Evolutionary conservation across 2,797 vertebrate genomes (phyloP).

Genomic region (Helostoma temminkii): DNA sequence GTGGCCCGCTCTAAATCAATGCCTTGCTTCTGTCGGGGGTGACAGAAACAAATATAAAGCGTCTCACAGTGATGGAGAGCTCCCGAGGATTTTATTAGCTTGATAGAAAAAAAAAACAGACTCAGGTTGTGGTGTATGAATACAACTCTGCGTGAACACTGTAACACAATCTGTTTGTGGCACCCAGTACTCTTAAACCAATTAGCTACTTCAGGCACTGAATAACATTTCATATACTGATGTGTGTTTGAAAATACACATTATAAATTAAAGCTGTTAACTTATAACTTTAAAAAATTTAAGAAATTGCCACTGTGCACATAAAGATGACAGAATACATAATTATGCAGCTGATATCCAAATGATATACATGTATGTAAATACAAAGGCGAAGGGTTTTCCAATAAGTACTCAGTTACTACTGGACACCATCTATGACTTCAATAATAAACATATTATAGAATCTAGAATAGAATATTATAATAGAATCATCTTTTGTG

Average conservation of each 20-base stretch:
- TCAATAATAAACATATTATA: too few relatives aligned
- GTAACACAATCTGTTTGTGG: constrained; percentile 35
- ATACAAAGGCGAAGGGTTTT: too few relatives aligned
- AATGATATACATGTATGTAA: too few relatives aligned
- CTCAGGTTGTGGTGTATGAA: constrained; percentile 46
- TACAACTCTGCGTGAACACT: constrained; percentile 47
- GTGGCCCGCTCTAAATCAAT: constrained; percentile 68
- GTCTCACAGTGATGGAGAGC: constrained; percentile 62
- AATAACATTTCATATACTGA: constrained; percentile 30
- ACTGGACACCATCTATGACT: too few relatives aligned
- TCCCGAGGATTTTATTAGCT: constrained; percentile 65
- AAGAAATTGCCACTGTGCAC: too few relatives aligned
- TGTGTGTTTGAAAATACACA: constrained; percentile 14
- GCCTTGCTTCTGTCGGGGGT: constrained; percentile 56
- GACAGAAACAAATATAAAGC: constrained; percentile 70
- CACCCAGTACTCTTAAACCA: constrained; percentile 22
- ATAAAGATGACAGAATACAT: too few relatives aligned
- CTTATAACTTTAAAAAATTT: too few relatives aligned
- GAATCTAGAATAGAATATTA: too few relatives aligned
- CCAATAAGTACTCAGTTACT: too few relatives aligned
- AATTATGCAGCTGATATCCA: too few relatives aligned
- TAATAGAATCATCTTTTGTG: too few relatives aligned
- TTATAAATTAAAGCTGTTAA: constrained; percentile 6
- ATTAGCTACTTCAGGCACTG: constrained; percentile 41
- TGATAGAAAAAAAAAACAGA: constrained; percentile 35